Evolutionary conservation across 1,140 invertebrate species (phyloP).

Genomic region (Ganaspis sp.): DNA sequence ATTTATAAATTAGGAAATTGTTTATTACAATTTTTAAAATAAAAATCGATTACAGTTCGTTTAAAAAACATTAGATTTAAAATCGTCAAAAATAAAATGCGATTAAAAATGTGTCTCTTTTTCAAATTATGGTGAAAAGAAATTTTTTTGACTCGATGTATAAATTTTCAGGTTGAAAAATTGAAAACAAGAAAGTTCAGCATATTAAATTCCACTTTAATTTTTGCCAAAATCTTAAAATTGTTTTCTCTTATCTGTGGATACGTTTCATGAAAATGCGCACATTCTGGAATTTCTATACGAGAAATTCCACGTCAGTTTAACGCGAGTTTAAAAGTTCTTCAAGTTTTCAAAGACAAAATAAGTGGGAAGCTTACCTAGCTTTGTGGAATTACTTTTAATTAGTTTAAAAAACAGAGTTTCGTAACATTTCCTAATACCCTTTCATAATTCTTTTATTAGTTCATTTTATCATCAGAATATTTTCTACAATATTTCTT

Average conservation of each 20-base stretch:
- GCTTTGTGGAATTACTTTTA: background rate
- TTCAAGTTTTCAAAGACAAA: background rate
- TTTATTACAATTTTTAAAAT: no score
- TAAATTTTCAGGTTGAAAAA: background rate
- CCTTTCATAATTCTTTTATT: no score
- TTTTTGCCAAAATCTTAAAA: background rate
- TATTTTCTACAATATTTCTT: no score
- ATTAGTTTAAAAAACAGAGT: background rate
- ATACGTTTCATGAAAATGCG: background rate
- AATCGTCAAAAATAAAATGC: no score
- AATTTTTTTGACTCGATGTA: no score
- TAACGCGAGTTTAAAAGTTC: background rate
- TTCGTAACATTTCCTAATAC: no score
- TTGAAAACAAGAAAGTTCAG: background rate
- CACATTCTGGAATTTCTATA: constrained; percentile 7
- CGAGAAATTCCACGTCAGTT: constrained; percentile 3
- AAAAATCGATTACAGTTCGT: no score
- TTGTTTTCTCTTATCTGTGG: background rate
- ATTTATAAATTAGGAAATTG: no score
- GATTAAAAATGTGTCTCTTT: no score
- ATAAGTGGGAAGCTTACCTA: background rate
- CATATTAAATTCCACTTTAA: background rate
- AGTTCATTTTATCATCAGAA: no score
- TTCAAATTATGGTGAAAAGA: no score
- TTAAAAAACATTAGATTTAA: no score